These are phyloP conservation scores for Nudaria mundana DNA, from an alignment of 2,888 invertebrate genomes.

Conservation along the genomic window DNA sequence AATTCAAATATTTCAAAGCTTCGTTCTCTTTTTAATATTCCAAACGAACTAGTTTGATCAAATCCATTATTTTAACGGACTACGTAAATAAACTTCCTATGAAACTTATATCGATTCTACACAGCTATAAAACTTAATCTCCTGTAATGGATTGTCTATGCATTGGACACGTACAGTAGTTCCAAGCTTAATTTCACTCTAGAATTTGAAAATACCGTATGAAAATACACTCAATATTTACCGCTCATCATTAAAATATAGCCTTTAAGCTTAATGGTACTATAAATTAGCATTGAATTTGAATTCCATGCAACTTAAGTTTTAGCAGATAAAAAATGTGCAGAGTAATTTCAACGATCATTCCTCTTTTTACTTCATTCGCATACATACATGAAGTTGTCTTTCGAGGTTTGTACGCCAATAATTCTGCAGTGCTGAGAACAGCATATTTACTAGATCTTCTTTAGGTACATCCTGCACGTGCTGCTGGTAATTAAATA, in stretches of 20 bases:
- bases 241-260: not conserved
- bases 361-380: too few relatives aligned
- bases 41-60: not conserved
- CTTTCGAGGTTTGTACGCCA: too few relatives aligned
- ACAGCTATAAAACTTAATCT: slow-evolving; percentile 54
- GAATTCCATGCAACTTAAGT: not conserved
- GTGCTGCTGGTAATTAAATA: too few relatives aligned
- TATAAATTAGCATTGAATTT: not conserved
- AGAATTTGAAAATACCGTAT: slow-evolving; percentile 6
- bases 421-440: too few relatives aligned
- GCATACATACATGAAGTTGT: too few relatives aligned
- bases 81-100: slow-evolving; percentile 18
- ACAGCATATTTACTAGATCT: too few relatives aligned
- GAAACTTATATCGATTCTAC: slow-evolving; percentile 42
- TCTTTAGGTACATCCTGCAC: too few relatives aligned
- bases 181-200: slow-evolving; percentile 32
- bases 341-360: too few relatives aligned
- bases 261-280: not conserved
- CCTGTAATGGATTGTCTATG: slow-evolving; percentile 53
- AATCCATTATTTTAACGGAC: slow-evolving; percentile 2
- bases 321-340: too few relatives aligned
- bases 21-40: not conserved
- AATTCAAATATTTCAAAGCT: not conserved
- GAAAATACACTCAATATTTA: slow-evolving; percentile 1
- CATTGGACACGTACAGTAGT: slow-evolving; percentile 38